phyloP scores from a whole-genome alignment of 2,888 invertebrate genomes.

The Polydrusus cervinus region DNA sequence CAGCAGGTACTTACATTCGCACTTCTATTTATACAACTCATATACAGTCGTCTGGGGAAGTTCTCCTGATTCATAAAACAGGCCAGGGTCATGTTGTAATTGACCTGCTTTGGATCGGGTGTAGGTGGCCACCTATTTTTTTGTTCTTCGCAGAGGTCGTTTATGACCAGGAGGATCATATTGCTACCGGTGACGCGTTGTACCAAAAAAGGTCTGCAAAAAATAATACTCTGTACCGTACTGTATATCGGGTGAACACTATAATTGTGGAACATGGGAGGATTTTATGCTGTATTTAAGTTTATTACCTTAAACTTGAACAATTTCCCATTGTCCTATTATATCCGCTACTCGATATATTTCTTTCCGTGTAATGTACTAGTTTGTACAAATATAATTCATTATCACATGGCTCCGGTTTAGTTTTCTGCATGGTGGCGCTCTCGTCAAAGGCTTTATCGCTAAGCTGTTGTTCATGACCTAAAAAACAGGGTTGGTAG shows the following conservation, averaged over 20 bases:
- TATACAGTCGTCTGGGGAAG: constrained; percentile 79
- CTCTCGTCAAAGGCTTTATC: constrained; percentile 52
- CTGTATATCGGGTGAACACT: too few species aligned
- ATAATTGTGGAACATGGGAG: too few species aligned
- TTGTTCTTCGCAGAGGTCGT: constrained; percentile 75
- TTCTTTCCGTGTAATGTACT: constrained; percentile 66
- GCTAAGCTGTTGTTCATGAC: constrained; percentile 40
- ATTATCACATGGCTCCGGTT: constrained; percentile 90
- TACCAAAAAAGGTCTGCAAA: constrained; percentile 80
- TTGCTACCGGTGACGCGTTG: constrained; percentile 86
- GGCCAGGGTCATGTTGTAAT: constrained; percentile 71
- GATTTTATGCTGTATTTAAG: too few species aligned
- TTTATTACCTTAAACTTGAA: constrained; percentile 64
- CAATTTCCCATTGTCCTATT: constrained; percentile 68
- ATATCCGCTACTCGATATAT: constrained; percentile 66
- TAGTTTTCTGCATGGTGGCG: constrained; percentile 75
- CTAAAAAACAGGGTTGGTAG: too few species aligned
- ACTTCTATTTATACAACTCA: constrained; percentile 85
- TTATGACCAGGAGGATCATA: constrained; percentile 85
- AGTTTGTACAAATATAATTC: constrained; percentile 72
- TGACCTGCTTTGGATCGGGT: constrained; percentile 65
- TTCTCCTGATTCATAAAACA: constrained; percentile 72
- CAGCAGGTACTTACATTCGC: constrained; percentile 77
- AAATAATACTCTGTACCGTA: too few species aligned
- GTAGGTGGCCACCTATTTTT: constrained; percentile 58